A percentile compares a stretch with the other conserved stretches of the same genome.
Evolutionary conservation across 2,113 vertebrate genomes (phyloP).

Genomic region (Rhizomys pruinosus): DNA sequence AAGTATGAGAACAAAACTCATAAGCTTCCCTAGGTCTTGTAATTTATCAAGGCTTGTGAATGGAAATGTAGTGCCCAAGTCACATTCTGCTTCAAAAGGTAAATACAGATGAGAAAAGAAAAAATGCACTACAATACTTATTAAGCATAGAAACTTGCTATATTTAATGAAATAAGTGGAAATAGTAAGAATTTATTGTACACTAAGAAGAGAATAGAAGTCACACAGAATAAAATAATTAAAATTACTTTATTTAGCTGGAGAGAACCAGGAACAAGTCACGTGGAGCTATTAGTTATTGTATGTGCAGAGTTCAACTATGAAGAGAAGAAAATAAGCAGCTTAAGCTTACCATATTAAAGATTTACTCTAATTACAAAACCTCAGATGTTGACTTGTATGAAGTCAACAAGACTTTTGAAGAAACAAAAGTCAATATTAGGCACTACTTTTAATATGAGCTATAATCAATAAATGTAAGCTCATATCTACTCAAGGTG

Average conservation of each 20-base stretch:
- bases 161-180: neutral
- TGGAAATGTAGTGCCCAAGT: no score
- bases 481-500: no score
- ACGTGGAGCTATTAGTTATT: neutral
- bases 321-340: neutral
- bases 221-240: neutral
- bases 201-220: neutral
- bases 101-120: no score
- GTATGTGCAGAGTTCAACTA: neutral
- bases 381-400: neutral
- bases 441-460: neutral
- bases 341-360: neutral
- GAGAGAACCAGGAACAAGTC: neutral
- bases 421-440: neutral
- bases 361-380: neutral
- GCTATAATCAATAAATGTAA: neutral
- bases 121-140: neutral
- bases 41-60: no score
- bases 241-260: neutral
- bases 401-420: neutral
- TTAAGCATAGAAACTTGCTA: neutral
- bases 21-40: no score
- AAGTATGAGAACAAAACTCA: no score
- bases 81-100: no score
- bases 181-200: neutral